Base-by-base conservation (phyloP, 2,888 invertebrate genomes). In the Xestia ashworthii region DNA sequence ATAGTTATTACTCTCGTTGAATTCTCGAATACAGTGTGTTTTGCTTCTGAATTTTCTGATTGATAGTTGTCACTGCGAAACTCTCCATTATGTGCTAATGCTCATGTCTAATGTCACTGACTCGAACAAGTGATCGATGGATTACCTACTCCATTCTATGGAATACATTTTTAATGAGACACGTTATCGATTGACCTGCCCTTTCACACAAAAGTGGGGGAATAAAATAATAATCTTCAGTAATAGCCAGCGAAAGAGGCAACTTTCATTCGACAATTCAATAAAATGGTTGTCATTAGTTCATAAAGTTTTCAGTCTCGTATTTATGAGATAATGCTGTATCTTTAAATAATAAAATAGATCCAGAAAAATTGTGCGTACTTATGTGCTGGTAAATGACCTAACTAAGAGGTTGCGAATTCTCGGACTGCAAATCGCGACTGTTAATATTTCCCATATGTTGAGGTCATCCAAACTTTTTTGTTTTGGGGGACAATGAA, bases 171-270 rank as follows among this genome's bases (percentile, higher is more conserved):
- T 94, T 93, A 90, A 95, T 91, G 87, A 84, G 83, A 85, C 79
- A 81, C 71, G 71, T 77, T 92, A 95, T 95, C 91, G 95, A 95
- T 95, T 92, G 92, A 92, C 91, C 92, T 85, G 88, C 83, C 85
- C 78, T 62, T 53, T 65, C 55, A 19, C 74, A 70, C 12, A 78
- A 76, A 64, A 62, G n/a, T 32, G 22, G 22, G 19, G 22, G 25
- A 38, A 80, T 68, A n/a, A 65, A 46, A 53, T 67, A 68, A 69
- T 75, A 65, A 75, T 65, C 16, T 48, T 60, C 22, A 68, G 38
- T 69, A 44, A 19, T 38, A 69, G 32, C 14, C 32, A 55, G 38
- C 12, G 38, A 67, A 25, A 66, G 16, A 66, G 78, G 48, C 55
- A 46, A 50, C 38, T 22, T 46, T 58, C 32, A 48, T 41, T 62